Evolutionary conservation across 2,113 vertebrate genomes (phyloP), one percentile per base, ranked within the genome.

Genomic region (Trematocara nigrifrons): DNA sequence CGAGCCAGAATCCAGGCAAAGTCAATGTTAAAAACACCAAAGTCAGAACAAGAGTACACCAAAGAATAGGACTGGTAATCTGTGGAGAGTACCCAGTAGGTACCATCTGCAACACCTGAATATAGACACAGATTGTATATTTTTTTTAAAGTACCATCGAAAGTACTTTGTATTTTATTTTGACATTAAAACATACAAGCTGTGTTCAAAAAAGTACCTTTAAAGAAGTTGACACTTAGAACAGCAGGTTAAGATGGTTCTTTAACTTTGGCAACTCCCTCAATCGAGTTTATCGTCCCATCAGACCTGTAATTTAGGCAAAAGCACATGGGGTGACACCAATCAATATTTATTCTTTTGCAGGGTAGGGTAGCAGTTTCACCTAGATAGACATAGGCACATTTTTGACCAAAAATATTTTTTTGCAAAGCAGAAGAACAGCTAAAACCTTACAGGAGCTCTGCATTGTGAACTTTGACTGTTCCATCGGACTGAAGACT

Each of bases 1-100:
- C 94, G 91, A 47, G 92, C 56, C 86, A 95, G 86, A 82, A 95
- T 89, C 93, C 94, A 94, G 56, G 93, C 92, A 6, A 91, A 93
- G 86, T 95, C 92, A 2, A 93, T 1, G 54, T 92, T 81, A 61
- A 93, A 90, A 4, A 92, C 11, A 18, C 88, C 56, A 1, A 88
- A 92, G 10, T 91, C 40, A 1, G 22, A 22, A 20, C 94, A 95
- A 18, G 93, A 91, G 89, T 93, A 95, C 9, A 93, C 91, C 69
- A 95, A 80, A 31, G 93, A 20, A 6, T 89, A 89, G 0, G 87
- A 85, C 54, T 81, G 69, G 51, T 94, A 93, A 85, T 95, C 92
- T 16, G 94, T 94, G 79, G 91, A 89, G 20, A 95, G 81, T 0
- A 95, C 86, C 91, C 86, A 87, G 84, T 94, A 94, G 2, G 93